phyloP scores from a whole-genome alignment of 1,140 invertebrate genomes.

The Bactericera cockerelli region DNA sequence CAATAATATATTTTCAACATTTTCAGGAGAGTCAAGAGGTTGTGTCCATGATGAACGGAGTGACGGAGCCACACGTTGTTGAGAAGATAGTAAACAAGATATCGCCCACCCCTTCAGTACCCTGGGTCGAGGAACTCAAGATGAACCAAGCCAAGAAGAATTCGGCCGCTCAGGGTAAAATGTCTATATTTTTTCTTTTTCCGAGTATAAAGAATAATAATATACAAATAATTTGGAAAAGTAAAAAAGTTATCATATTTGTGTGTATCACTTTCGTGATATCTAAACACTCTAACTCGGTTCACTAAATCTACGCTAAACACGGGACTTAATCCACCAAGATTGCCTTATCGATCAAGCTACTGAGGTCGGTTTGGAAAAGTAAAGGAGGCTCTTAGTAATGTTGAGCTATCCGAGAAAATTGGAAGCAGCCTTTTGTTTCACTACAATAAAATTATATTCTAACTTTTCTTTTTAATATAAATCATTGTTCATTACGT shows the following conservation, averaged over 20 bases:
- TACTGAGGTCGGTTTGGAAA: no score
- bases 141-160: constrained; percentile 26
- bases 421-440: neutral
- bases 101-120: constrained; percentile 13
- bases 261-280: no score
- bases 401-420: neutral
- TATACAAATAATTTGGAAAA: no score
- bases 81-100: constrained; percentile 11
- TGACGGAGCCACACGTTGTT: constrained; percentile 16
- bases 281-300: no score
- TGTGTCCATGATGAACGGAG: constrained; percentile 16
- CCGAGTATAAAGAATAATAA: neutral
- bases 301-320: no score
- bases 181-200: neutral
- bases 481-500: no score
- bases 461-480: no score
- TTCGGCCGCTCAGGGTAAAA: constrained; percentile 18
- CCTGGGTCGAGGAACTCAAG: constrained; percentile 26
- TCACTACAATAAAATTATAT: no score
- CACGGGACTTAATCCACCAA: no score
- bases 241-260: no score
- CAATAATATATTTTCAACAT: no score
- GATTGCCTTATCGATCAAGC: no score
- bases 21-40: neutral
- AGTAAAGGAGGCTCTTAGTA: neutral